Evolutionary conservation across 1,140 invertebrate genomes (phyloP).

Genomic region (Atta texana): DNA sequence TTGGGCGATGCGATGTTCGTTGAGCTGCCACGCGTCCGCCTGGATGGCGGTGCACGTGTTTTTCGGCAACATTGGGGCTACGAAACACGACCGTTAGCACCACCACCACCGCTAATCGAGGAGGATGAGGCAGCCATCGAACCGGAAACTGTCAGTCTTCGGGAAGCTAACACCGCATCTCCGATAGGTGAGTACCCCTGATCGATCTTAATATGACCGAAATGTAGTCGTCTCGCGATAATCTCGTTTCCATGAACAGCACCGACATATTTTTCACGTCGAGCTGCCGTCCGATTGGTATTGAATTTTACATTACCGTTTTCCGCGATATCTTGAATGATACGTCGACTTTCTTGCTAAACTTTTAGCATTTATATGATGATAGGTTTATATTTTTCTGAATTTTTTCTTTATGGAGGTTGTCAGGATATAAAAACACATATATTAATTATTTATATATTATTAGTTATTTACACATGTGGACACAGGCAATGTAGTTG

Average conservation of each 20-base stretch:
- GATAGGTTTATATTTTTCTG: background rate
- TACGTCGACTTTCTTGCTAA: background rate
- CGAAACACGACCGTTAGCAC: slow-evolving; percentile 87
- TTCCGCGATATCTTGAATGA: background rate
- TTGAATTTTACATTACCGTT: background rate
- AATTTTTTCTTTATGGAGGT: background rate
- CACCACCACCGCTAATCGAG: slow-evolving; percentile 90
- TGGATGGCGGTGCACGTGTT: slow-evolving; percentile 89
- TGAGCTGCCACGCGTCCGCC: slow-evolving; percentile 89
- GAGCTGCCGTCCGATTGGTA: background rate
- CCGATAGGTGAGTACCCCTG: slow-evolving; percentile 86
- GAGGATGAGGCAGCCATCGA: slow-evolving; percentile 88
- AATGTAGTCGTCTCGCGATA: background rate
- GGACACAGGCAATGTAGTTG: too few relatives aligned
- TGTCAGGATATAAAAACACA: too few relatives aligned
- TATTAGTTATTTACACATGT: too few relatives aligned
- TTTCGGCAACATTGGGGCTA: slow-evolving; percentile 89
- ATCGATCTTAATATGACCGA: slow-evolving; percentile 32
- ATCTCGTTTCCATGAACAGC: background rate
- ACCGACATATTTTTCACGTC: background rate
- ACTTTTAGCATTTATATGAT: background rate
- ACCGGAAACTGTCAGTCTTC: slow-evolving; percentile 86
- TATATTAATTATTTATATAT: too few relatives aligned
- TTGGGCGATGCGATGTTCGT: slow-evolving; percentile 88
- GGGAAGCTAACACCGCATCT: slow-evolving; percentile 86